A percentile compares a stretch with the other conserved stretches of the same genome.
These are phyloP conservation scores for Creontiades dilutus DNA, from an alignment of 2,888 invertebrate species.

Conservation along the genomic window DNA sequence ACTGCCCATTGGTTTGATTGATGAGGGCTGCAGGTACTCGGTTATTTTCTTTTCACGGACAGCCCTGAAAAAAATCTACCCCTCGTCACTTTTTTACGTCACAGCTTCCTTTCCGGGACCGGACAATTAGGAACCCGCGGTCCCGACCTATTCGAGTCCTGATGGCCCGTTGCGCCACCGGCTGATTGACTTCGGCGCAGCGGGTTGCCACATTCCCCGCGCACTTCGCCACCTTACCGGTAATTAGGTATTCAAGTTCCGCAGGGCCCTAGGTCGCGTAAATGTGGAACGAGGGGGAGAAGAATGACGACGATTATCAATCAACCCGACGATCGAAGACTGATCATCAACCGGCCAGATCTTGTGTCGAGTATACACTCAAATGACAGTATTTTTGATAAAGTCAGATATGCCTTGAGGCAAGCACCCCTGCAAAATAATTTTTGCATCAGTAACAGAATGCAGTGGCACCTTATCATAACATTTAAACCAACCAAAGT, in stretches of 20 bases:
- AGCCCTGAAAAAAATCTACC: background rate
- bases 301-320: background rate
- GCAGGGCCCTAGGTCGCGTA: background rate
- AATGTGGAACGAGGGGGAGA: background rate
- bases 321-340: background rate
- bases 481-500: no score
- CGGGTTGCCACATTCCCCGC: background rate
- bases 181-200: background rate
- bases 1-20: background rate
- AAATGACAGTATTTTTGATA: no score
- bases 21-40: no score
- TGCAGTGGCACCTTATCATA: no score
- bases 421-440: no score
- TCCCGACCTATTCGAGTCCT: background rate
- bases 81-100: background rate
- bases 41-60: no score
- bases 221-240: background rate
- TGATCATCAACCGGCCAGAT: background rate
- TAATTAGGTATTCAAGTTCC: slow-evolving; percentile 6
- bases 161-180: background rate
- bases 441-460: no score
- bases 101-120: background rate
- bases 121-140: background rate
- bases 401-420: no score
- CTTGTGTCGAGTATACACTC: background rate